Evolutionary conservation across 35 echinoderm and acorn worm genomes (phyloP).

Genomic region (Holothuria glaberrima): DNA sequence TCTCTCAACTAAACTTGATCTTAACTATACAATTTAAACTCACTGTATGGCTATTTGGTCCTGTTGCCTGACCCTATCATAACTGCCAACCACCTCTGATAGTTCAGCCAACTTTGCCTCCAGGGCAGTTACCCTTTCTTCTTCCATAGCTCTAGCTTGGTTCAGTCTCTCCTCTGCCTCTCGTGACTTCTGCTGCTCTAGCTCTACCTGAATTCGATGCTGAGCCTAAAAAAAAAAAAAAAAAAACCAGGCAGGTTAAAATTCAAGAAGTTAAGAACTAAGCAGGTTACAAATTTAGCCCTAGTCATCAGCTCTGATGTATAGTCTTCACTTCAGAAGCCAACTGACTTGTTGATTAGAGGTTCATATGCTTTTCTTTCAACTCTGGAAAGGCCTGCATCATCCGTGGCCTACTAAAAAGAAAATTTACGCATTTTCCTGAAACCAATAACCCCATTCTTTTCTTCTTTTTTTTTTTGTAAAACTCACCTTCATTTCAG

Average conservation of each 20-base stretch:
- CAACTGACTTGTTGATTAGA: too few species aligned
- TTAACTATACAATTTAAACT: slow-evolving; percentile 6
- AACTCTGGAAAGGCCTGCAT: too few species aligned
- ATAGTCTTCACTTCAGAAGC: too few species aligned
- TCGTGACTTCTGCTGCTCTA: slow-evolving; percentile 89
- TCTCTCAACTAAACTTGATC: too few species aligned
- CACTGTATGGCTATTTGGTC: slow-evolving; percentile 90
- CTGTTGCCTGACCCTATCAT: slow-evolving; percentile 89
- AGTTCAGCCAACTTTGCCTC: slow-evolving; percentile 92
- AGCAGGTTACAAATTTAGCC: neutral
- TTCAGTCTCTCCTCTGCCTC: slow-evolving; percentile 84
- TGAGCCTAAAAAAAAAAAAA: slow-evolving; percentile 74
- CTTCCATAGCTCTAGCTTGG: slow-evolving; percentile 65
- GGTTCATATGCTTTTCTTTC: too few species aligned
- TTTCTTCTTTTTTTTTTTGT: too few species aligned
- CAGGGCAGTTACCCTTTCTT: slow-evolving; percentile 81
- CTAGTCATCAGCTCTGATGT: too few species aligned
- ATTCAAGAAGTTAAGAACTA: neutral
- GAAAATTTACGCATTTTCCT: too few species aligned
- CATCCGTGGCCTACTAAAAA: too few species aligned
- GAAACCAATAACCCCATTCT: too few species aligned
- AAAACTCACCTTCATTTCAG: slow-evolving; percentile 92
- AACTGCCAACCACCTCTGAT: slow-evolving; percentile 85
- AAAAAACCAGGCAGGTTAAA: neutral
- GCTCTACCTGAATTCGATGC: slow-evolving; percentile 94